phyloP scores from a whole-genome alignment of 2,888 invertebrate species.

The Drosophila macrospina region DNA sequence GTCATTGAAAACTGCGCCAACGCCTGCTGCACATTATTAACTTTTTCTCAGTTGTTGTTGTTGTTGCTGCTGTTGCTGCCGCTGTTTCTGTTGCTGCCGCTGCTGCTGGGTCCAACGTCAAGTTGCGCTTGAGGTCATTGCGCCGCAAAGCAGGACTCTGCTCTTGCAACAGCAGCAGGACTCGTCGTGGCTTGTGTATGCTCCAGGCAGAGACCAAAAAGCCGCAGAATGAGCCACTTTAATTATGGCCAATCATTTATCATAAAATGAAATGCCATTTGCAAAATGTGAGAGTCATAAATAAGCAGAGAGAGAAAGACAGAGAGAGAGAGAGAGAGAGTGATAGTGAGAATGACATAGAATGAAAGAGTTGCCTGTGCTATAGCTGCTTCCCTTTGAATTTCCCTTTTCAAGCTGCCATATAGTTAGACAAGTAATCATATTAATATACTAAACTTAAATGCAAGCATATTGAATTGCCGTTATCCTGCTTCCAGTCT shows the following conservation, averaged over 20 bases:
- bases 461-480: slow-evolving; percentile 34
- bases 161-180: slow-evolving; percentile 22
- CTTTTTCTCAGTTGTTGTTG: slow-evolving; percentile 53
- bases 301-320: slow-evolving; percentile 30
- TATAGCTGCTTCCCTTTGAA: neutral
- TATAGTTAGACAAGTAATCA: neutral
- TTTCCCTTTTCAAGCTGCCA: no score
- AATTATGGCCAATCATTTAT: slow-evolving; percentile 72
- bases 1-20: slow-evolving; percentile 53
- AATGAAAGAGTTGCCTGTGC: no score
- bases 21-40: slow-evolving; percentile 72
- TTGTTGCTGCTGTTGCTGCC: neutral
- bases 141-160: slow-evolving; percentile 27
- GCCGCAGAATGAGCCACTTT: slow-evolving; percentile 60
- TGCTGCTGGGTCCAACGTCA: slow-evolving; percentile 1
- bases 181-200: slow-evolving; percentile 19
- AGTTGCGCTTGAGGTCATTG: slow-evolving; percentile 45
- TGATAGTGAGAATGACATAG: neutral
- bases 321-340: slow-evolving; percentile 6
- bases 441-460: slow-evolving; percentile 5
- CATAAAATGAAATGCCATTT: slow-evolving; percentile 61
- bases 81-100: slow-evolving; percentile 38
- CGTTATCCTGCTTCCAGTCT: slow-evolving; percentile 32
- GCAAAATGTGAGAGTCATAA: slow-evolving; percentile 61
- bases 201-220: slow-evolving; percentile 21